phyloP scores from a whole-genome alignment of 2,113 vertebrate genomes.

The Cephalopterus ornatus region DNA sequence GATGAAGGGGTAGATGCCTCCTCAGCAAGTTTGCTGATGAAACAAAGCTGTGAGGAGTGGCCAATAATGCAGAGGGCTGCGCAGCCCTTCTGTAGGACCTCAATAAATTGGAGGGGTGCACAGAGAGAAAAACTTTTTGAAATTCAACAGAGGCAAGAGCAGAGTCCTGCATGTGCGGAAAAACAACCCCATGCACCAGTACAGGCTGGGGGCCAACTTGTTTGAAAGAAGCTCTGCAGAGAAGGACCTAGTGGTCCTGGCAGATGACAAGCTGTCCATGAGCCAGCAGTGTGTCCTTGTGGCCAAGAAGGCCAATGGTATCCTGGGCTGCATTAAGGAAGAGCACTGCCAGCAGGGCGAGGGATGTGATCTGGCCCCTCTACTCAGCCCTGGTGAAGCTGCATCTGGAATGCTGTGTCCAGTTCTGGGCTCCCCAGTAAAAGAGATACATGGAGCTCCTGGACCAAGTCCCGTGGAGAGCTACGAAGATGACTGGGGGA shows the following conservation, averaged over 20 bases:
- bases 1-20: neutral
- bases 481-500: neutral
- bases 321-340: rapidly evolving
- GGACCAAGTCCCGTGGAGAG: neutral
- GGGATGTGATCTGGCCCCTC: neutral
- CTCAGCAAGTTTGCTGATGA: neutral
- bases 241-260: neutral
- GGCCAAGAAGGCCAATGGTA: neutral
- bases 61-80: rapidly evolving
- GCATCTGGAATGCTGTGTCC: neutral
- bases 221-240: rapidly evolving
- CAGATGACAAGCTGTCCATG: neutral
- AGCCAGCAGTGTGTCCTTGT: neutral
- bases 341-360: neutral
- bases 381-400: neutral
- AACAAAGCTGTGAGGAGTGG: neutral
- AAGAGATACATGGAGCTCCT: neutral
- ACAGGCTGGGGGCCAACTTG: neutral
- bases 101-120: neutral
- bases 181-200: rapidly evolving
- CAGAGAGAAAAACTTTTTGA: neutral
- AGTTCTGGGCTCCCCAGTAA: neutral
- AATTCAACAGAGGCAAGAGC: neutral
- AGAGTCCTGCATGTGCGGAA: neutral
- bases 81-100: neutral